These are phyloP conservation scores for Buteo buteo DNA, from an alignment of 2,113 vertebrate species.

Conservation along the genomic window DNA sequence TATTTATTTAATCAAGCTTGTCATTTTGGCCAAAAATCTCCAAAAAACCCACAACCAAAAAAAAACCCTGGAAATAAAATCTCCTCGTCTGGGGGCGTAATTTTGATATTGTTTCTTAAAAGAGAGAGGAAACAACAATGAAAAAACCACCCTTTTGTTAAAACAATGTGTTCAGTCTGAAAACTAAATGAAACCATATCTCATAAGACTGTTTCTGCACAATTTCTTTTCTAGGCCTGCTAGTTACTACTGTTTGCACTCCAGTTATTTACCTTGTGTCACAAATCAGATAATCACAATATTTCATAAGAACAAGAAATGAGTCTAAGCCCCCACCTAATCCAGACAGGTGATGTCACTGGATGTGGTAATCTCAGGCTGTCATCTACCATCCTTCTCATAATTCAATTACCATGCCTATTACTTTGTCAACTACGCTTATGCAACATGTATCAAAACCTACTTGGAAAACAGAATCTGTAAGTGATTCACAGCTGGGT, in stretches of 20 bases:
- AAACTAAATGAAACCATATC: not conserved
- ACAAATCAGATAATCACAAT: not conserved
- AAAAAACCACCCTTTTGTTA: rapidly evolving
- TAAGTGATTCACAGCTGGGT: not conserved
- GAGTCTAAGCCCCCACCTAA: not conserved
- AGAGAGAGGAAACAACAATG: not conserved
- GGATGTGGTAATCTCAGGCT: conserved; percentile 14
- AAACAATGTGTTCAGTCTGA: not conserved
- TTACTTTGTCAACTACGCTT: not conserved
- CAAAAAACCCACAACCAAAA: not conserved
- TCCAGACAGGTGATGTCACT: conserved; percentile 44
- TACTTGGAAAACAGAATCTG: not conserved
- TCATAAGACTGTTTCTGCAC: not conserved
- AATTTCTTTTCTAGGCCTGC: not conserved
- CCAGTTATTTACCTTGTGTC: not conserved
- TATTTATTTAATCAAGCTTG: not conserved
- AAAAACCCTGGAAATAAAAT: not conserved
- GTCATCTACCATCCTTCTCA: not conserved
- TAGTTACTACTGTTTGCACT: not conserved
- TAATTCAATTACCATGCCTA: not conserved
- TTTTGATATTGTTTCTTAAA: not conserved
- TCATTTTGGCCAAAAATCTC: not conserved
- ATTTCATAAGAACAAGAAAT: not conserved
- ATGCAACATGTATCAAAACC: not conserved
- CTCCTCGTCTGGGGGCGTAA: not conserved